Evolutionary conservation across 2,888 invertebrate genomes (phyloP), one percentile per base, ranked within the genome.

Genomic region (Julus scandinavius): DNA sequence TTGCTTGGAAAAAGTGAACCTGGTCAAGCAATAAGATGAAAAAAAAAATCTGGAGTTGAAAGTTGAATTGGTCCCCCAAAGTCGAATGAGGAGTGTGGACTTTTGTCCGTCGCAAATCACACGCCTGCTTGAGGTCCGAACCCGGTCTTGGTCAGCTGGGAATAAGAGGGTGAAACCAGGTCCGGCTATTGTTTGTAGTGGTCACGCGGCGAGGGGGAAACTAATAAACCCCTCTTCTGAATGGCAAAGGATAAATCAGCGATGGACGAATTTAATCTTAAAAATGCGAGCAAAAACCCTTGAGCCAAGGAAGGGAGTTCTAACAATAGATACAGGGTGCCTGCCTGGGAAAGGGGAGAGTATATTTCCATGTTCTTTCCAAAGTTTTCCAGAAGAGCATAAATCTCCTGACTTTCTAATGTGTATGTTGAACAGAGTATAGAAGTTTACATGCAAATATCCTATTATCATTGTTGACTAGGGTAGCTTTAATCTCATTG

Each of bases 171-270:
- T 54, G 54, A 54, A 54, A 17, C 54, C 54, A 54, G 54, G 54
- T 13, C 54, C 54, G 20, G 63, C 63, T 20, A 20, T 63, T 63
- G 63, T 63, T 63, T 63, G 63, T 20, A n/a, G 20, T 9, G 63
- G 63, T 63, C 63, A 63, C n/a, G 63, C 63, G 63, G 20, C 20
- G 20, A 63, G 63, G 20, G 63, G 20, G 9, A 63, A 63, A n/a
- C 63, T 63, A 63, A 63, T 63, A 63, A 63, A 63, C 17, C 20
- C 63, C 63, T n/a, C 20, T 20, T 63, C 63, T 17, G 54, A 63
- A 63, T 63, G 63, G 63, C n/a, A n/a, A n/a, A n/a, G 63, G 20
- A 63, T 63, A 63, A 63, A 63, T 63, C 63, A 63, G 20, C 63
- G 63, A 17, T 20, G 63, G 63, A n/a, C 63, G 63, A 63, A 63